These are phyloP conservation scores for Cottus gobio DNA, from an alignment of 2,113 vertebrate genomes.

Conservation along the genomic window DNA sequence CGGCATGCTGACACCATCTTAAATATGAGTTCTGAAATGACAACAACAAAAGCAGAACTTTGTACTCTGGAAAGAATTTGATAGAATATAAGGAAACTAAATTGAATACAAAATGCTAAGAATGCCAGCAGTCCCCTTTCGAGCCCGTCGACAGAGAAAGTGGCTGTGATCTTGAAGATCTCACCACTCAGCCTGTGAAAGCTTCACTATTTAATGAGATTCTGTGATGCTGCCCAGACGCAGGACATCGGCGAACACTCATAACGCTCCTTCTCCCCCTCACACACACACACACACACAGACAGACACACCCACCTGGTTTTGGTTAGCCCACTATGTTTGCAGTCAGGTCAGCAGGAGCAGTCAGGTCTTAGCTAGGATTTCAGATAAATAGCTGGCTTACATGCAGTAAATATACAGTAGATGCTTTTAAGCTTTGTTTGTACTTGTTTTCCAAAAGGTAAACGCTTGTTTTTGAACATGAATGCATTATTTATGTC, in stretches of 20 bases:
- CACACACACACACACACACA: conserved; percentile 27
- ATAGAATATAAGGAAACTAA: conserved; percentile 8
- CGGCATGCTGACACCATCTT: not conserved
- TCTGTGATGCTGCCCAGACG: conserved; percentile 77
- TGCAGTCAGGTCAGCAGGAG: conserved; percentile 55
- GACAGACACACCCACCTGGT: conserved; percentile 62
- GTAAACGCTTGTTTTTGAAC: conserved; percentile 25
- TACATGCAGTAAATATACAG: conserved; percentile 47
- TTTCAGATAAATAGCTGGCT: conserved; percentile 56
- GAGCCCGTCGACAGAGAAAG: conserved; percentile 54
- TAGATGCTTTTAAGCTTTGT: conserved; percentile 42
- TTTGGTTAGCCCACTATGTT: conserved; percentile 61
- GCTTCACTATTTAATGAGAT: conserved; percentile 79
- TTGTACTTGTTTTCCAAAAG: conserved; percentile 28
- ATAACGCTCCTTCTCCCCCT: conserved; percentile 43
- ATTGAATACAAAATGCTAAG: conserved; percentile 19
- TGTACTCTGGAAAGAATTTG: not conserved
- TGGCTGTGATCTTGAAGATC: conserved; percentile 75
- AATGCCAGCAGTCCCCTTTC: conserved; percentile 29
- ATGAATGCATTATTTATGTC: conserved; percentile 33
- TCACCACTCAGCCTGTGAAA: conserved; percentile 81
- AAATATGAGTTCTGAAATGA: not conserved
- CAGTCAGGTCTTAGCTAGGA: conserved; percentile 36
- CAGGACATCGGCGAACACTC: conserved; percentile 74
- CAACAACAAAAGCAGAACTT: conserved; percentile 2